A percentile compares a stretch with the other conserved stretches of the same genome.
These are phyloP conservation scores for Muricea muricata DNA, from an alignment of 92 coral and sea anemone species.

Conservation along the genomic window DNA sequence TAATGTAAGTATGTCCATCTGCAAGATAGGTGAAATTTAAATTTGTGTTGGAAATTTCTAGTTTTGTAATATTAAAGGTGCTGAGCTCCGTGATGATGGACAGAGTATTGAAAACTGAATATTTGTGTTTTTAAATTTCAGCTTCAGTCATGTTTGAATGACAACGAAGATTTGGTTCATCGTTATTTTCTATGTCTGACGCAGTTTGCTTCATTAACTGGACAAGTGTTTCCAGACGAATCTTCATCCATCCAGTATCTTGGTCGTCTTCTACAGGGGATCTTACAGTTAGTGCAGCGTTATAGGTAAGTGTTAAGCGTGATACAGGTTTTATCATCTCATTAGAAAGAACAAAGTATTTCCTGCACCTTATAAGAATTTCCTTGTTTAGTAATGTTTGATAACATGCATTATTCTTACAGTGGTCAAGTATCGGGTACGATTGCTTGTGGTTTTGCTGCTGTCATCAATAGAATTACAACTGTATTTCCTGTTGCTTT, in stretches of 20 bases:
- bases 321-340: too few species aligned
- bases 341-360: too few species aligned
- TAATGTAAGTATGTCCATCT: constrained; percentile 70
- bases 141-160: constrained; percentile 80
- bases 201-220: constrained; percentile 92
- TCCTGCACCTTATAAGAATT: too few species aligned
- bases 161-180: constrained; percentile 81
- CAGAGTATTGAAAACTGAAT: background rate
- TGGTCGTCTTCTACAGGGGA: constrained; percentile 73
- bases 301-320: constrained; percentile 14
- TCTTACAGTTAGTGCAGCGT: constrained; percentile 54
- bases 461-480: constrained; percentile 78
- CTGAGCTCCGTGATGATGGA: too few species aligned
- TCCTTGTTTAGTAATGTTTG: too few species aligned
- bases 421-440: constrained; percentile 83
- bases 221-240: constrained; percentile 71
- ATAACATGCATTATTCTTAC: too few species aligned
- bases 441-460: constrained; percentile 82
- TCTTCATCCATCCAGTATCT: constrained; percentile 75
- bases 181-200: constrained; percentile 84
- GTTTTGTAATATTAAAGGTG: too few species aligned
- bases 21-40: too few species aligned
- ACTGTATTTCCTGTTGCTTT: constrained; percentile 79
- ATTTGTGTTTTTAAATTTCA: constrained; percentile 26
- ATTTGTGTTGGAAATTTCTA: too few species aligned